Evolutionary conservation across 2,797 vertebrate genomes (phyloP).

Genomic region (Toxotes lorentzi): DNA sequence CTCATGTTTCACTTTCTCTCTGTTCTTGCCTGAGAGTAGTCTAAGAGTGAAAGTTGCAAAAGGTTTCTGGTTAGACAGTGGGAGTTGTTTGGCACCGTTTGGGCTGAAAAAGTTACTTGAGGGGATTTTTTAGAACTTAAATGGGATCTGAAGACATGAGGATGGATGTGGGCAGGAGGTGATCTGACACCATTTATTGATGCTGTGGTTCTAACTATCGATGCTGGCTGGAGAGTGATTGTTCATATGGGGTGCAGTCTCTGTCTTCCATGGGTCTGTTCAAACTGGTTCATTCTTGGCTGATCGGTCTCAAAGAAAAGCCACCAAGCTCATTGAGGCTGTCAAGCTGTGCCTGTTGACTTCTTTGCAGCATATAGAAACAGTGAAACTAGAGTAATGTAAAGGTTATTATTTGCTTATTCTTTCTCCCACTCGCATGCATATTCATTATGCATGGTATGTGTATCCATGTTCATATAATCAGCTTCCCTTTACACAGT

Average conservation of each 20-base stretch:
- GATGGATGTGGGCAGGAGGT: conserved; percentile 13
- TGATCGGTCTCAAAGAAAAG: background rate
- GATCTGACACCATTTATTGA: conserved; percentile 43
- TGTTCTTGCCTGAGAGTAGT: conserved; percentile 6
- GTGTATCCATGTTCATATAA: conserved; percentile 23
- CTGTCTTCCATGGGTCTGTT: conserved; percentile 20
- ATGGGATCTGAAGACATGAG: conserved; percentile 11
- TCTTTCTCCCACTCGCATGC: background rate
- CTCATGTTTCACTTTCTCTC: conserved; percentile 9
- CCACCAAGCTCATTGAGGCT: background rate
- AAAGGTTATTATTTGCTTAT: background rate
- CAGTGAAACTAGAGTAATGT: background rate
- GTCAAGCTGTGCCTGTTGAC: background rate
- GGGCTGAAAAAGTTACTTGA: conserved; percentile 26
- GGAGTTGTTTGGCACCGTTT: conserved; percentile 41
- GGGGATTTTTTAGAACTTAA: conserved; percentile 19
- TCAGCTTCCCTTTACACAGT: background rate
- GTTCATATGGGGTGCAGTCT: conserved; percentile 5
- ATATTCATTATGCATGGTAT: conserved; percentile 10
- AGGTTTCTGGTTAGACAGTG: conserved; percentile 27
- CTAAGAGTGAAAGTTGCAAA: conserved; percentile 10
- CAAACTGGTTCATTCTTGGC: conserved; percentile 1
- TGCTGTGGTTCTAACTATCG: conserved; percentile 18
- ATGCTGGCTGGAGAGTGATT: conserved; percentile 31
- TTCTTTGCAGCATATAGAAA: conserved; percentile 3